These are phyloP conservation scores for Rhopilema esculentum DNA, from an alignment of 30 jellyfish, hydroid and myxozoan genomes.

Conservation along the genomic window DNA sequence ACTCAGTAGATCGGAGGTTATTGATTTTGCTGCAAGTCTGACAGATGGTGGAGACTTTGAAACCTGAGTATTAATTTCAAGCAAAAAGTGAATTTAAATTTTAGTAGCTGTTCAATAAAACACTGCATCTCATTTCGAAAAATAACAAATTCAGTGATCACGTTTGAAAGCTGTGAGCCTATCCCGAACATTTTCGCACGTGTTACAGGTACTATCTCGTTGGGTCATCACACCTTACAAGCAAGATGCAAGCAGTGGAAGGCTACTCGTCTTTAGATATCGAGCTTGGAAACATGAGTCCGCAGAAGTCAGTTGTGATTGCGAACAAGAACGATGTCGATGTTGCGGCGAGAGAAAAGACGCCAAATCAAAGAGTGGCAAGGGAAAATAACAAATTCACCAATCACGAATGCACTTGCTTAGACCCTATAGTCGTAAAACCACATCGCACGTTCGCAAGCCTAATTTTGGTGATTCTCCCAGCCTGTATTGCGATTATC, in stretches of 20 bases:
- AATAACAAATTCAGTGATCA: too few species aligned
- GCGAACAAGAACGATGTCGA: not conserved
- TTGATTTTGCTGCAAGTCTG: not conserved
- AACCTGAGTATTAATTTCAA: not conserved
- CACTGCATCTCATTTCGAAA: not conserved
- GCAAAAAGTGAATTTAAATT: not conserved
- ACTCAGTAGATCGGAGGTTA: not conserved
- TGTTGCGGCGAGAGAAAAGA: not conserved
- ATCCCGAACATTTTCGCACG: not conserved
- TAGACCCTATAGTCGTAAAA: not conserved
- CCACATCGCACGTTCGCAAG: slow-evolving; percentile 47
- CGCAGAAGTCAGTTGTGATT: not conserved
- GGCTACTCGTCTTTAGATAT: not conserved
- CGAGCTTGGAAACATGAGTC: not conserved
- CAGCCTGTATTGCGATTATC: slow-evolving; percentile 26
- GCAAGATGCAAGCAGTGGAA: not conserved
- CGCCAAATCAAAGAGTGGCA: not conserved
- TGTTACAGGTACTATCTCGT: not conserved
- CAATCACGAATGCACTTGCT: not conserved
- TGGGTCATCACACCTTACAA: not conserved
- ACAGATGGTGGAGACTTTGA: slow-evolving; percentile 10
- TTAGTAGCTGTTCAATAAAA: not conserved
- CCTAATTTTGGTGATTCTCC: slow-evolving; percentile 24
- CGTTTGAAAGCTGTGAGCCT: not conserved
- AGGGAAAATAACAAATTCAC: too few species aligned